Evolutionary conservation across 1,140 invertebrate genomes (phyloP), one percentile per base, ranked within the genome.

Genomic region (Drosophila pseudoobscura): DNA sequence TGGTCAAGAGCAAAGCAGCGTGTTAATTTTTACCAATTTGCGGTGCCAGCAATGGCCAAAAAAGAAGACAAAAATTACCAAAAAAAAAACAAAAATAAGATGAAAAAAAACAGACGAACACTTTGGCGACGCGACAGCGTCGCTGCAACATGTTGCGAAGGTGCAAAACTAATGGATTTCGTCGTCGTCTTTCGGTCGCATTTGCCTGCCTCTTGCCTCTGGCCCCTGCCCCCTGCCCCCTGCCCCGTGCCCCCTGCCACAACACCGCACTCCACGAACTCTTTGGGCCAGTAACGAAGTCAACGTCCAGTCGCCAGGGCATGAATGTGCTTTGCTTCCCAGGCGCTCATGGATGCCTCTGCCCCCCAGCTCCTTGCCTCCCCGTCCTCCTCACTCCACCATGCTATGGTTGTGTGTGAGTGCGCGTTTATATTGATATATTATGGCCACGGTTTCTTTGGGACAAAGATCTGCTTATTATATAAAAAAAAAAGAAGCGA

Each of bases 381-480:
- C 45, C 39, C 43, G 15, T 8, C 8, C 35, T 9, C 8, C 51
- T 5, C 49, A 5, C 20, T 24, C 35, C 7, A 1, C 15, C 39
- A 8, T 20, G 20, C 11, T 9, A 29, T 31, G 39, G 61, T 54
- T 66, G 53, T 69, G 41, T 75, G 65, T 75, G 62, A 78, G 79
- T 75, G 50, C 78, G 80, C 68, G 80, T 80, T 88, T 89, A 80
- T 88, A 87, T 90, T 90, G 88, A 90, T 90, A 90, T 90, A 90
- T 90, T 89, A 88, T 83, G 89, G 79, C 89, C 77, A 89, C 80
- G 78, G 80, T 89, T 85, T 89, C 89, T 90, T 90, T 90, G 89
- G 85, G 89, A 90, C 89, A 90, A 90, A 90, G 89, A 90, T 90
- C 89, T 90, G 84, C 84, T 89, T 89, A 89, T 90, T 90, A 90